Evolutionary conservation across 2,113 vertebrate genomes (phyloP), one percentile per base, ranked within the genome.

Genomic region (Neofelis nebulosa): DNA sequence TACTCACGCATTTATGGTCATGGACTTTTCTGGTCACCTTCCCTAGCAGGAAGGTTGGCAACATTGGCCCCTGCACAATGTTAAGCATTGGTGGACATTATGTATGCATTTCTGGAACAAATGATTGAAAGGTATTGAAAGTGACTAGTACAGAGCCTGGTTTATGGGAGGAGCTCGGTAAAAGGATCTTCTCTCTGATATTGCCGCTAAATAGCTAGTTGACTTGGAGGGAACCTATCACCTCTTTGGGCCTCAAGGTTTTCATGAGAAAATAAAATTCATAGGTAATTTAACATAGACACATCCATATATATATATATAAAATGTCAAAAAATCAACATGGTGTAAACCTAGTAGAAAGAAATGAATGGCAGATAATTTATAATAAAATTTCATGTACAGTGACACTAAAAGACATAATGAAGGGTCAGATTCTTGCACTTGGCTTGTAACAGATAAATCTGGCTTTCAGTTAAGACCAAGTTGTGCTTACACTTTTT

Each of bases 261-360:
- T 86, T 96, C 69, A 74, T 82, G 25, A 66, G n/a, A 92, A 89
- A 95, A 71, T 86, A 63, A 82, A 89, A 79, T 41, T 74, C 31
- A 80, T 23, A 69, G 84, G 15, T 74, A 86, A 95, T 76, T 89
- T 92, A 68, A 76, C 15, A 84, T 5, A 48, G 5, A 66, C 10
- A 65, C 31, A 29, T 80, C 19, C 19, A n/a, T 23, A 57, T 8
- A 45, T 15, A 61, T 13, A 23, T 8, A 45, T 41, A 41, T 38
- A 83, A 7, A n/a, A 80, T 21, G 93, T 93, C 23, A 91, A 73
- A 80, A 68, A 68, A 48, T 50, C 7, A 45, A n/a, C 15, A 25
- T 29, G 63, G 48, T 45, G 4, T 27, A 82, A 92, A 92, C 41
- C 31, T 93, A 73, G 71, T 50, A n/a, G 80, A 48, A 83, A 86